A percentile compares a stretch with the other conserved stretches of the same genome.
These are phyloP conservation scores for Ursus arctos DNA, from an alignment of 2,113 vertebrate species.

Conservation along the genomic window DNA sequence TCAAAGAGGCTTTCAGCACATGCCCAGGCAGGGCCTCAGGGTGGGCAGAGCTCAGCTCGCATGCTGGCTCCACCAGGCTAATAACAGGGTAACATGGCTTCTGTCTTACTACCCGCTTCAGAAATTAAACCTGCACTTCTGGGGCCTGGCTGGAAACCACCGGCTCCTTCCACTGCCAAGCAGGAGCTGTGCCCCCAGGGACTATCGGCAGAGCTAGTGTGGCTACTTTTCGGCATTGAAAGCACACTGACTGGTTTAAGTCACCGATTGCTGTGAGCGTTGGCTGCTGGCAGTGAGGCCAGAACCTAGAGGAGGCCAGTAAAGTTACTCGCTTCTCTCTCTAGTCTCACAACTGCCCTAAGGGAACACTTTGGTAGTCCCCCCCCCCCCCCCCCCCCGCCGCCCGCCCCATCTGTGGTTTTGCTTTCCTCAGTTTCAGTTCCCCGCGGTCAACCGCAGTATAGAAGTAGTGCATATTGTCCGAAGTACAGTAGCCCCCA, in stretches of 20 bases:
- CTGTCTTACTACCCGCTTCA: not conserved
- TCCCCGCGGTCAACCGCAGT: not conserved
- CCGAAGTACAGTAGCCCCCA: not conserved
- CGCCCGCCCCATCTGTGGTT: not conserved
- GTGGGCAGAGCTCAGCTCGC: slow-evolving; percentile 1
- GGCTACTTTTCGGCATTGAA: not conserved
- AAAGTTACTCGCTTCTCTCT: not conserved
- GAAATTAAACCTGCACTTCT: slow-evolving; percentile 38
- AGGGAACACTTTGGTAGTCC: not conserved
- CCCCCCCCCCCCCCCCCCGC: too few species aligned
- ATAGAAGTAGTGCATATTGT: not conserved
- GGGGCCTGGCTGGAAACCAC: slow-evolving; percentile 53
- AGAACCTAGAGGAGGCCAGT: not conserved
- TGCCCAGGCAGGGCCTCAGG: slow-evolving; percentile 49
- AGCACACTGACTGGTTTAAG: not conserved
- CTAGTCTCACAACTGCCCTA: not conserved
- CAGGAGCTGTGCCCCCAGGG: slow-evolving; percentile 52
- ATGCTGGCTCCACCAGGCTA: slow-evolving; percentile 9
- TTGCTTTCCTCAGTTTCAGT: not conserved
- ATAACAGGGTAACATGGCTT: slow-evolving; percentile 51
- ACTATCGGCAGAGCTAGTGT: slow-evolving; percentile 10
- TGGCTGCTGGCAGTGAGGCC: not conserved
- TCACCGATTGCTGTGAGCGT: not conserved
- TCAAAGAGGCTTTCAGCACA: slow-evolving; percentile 51
- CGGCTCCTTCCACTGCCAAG: not conserved